Percentiles rank a stretch among this genome's conserved stretches.
Evolutionary conservation across 2,888 invertebrate species (phyloP).

Genomic region (Amiota communis): DNA sequence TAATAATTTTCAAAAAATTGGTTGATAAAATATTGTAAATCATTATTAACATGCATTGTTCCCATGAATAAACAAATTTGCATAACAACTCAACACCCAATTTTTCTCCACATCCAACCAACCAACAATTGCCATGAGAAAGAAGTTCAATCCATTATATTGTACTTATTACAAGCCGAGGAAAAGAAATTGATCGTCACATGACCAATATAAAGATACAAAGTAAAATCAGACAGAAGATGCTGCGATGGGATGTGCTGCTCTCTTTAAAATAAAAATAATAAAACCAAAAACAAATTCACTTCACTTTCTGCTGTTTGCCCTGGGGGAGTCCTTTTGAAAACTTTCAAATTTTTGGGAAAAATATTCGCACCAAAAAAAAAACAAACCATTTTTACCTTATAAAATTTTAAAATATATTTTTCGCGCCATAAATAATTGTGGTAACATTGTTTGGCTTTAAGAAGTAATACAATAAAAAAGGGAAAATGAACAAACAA

Average conservation of each 20-base stretch:
- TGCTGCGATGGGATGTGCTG: neutral
- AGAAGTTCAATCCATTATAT: neutral
- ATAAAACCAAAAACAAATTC: conserved; percentile 15
- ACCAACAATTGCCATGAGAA: neutral
- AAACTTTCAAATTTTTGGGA: conserved; percentile 5
- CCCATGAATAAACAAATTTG: too few species aligned
- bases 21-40: too few species aligned
- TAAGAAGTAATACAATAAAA: neutral
- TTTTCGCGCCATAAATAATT: conserved; percentile 21
- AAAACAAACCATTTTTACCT: neutral
- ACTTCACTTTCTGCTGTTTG: conserved; percentile 19
- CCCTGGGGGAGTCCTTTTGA: conserved; percentile 23
- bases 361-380: neutral
- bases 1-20: too few species aligned
- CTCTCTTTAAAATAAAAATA: neutral
- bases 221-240: neutral
- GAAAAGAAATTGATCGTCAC: too few species aligned
- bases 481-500: too few species aligned
- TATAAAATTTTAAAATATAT: neutral
- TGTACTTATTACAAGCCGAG: neutral
- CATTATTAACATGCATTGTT: too few species aligned
- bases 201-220: neutral
- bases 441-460: neutral
- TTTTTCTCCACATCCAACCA: neutral
- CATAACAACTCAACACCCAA: conserved; percentile 25